Base-by-base conservation (phyloP, 2,888 invertebrate species). In the Bursaphelenchus okinawaensis region DNA sequence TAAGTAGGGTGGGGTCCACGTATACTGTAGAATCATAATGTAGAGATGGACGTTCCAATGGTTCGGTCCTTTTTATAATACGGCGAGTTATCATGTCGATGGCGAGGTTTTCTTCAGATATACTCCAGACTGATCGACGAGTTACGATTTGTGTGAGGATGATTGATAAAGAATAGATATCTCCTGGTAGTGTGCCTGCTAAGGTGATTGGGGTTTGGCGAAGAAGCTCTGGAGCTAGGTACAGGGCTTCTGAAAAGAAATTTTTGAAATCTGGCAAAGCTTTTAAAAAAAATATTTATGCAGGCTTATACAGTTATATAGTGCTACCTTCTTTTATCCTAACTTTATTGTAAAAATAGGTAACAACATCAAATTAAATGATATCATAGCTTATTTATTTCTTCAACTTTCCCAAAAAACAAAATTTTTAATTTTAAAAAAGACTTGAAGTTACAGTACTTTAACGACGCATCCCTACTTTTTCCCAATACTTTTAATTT, bases 181-280 rank as follows among this genome's bases (percentile, higher is more conserved):
- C 62, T 12, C 62, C 62, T 7, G 62, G 26, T 63, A 19, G 9
- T 19, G 22, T 55, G 62, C 62, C 62, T 8, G 23, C 20, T 29
- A 55, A 4, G 65, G 3, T 63, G 19, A 40, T 55, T 0, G 62
- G 67, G 9, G 62, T 63, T 8, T 67, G 65, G 1, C 75, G 62
- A n/a, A 75, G 67, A 24, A 70, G 68, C 65, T 77, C 77, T 1
- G 77, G 77, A 0, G 77, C 75, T 24, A 65, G 63, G 74, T 73
- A 77, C 22, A 77, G 62, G 20, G 50, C 24, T 9, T 58, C 57
- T 66, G 27, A 68, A 68, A n/a, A n/a, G n/a, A n/a, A n/a, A n/a
- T n/a, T n/a, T n/a, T n/a, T n/a, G n/a, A n/a, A n/a, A n/a, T n/a
- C n/a, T n/a, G n/a, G n/a, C n/a, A n/a, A n/a, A n/a, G n/a, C n/a